Percentiles rank a stretch among this genome's conserved stretches.
Conservation (phyloP, 2,113 vertebrate species). For the Mesitornis unicolor region DNA sequence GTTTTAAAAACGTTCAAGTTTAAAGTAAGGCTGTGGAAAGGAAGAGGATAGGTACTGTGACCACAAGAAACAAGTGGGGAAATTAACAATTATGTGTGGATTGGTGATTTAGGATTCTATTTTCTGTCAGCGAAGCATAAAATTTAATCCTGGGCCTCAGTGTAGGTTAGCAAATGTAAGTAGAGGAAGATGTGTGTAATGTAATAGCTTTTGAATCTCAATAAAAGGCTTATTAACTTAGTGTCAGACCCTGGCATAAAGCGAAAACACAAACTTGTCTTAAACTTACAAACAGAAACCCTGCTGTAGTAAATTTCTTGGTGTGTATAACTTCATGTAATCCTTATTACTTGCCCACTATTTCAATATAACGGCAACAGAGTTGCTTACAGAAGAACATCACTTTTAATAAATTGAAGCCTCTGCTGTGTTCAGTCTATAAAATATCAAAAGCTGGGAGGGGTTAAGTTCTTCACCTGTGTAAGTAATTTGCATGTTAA, state of each 20-base stretch:
- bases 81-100: constrained; percentile 29
- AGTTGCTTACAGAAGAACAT: background rate
- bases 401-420: background rate
- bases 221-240: constrained; percentile 32
- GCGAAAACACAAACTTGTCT: background rate
- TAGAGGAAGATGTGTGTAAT: constrained; percentile 46
- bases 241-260: constrained; percentile 7
- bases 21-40: background rate
- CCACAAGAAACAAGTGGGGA: constrained; percentile 7
- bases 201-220: constrained; percentile 57
- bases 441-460: background rate
- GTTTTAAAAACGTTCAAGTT: background rate
- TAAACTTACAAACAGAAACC: background rate
- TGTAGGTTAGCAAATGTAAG: constrained; percentile 15
- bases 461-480: background rate
- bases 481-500: constrained; percentile 2
- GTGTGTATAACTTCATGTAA: background rate
- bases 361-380: background rate
- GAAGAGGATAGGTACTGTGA: background rate
- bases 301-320: background rate
- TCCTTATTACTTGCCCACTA: background rate
- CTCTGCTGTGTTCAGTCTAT: background rate
- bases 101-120: constrained; percentile 52
- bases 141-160: constrained; percentile 54
- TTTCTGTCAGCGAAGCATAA: constrained; percentile 66